These are phyloP conservation scores for Bergia puertoricense DNA, from an alignment of 92 coral and sea anemone species.

Conservation along the genomic window DNA sequence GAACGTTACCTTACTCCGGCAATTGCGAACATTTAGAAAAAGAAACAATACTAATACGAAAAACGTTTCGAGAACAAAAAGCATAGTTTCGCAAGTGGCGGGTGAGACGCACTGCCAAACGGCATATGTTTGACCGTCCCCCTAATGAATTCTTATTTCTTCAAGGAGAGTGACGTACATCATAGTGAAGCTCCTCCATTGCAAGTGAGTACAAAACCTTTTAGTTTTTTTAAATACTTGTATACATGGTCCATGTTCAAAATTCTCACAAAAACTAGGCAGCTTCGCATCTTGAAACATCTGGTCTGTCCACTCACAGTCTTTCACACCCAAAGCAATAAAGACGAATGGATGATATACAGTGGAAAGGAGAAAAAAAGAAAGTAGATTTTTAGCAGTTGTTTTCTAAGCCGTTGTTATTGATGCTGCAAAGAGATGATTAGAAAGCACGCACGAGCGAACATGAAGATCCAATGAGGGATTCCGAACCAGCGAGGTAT, in stretches of 20 bases:
- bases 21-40: background rate
- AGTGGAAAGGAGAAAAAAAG: no score
- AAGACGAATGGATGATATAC: background rate
- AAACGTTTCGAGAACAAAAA: no score
- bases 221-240: background rate
- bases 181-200: constrained; percentile 96
- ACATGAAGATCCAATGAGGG: no score
- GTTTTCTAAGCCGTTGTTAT: background rate
- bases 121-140: background rate
- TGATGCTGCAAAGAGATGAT: background rate
- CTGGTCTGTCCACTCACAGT: background rate
- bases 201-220: constrained; percentile 54
- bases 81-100: background rate
- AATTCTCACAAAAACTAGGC: background rate
- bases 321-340: background rate
- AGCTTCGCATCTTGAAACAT: no score
- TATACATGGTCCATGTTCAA: background rate
- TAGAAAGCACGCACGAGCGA: no score
- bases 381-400: background rate
- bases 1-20: background rate
- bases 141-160: constrained; percentile 4
- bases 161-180: constrained; percentile 93
- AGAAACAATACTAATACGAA: no score
- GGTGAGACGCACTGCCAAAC: background rate
- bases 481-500: no score